Evolutionary conservation across 2,113 vertebrate genomes (phyloP), one percentile per base, ranked within the genome.

Genomic region (Accipiter cooperii): DNA sequence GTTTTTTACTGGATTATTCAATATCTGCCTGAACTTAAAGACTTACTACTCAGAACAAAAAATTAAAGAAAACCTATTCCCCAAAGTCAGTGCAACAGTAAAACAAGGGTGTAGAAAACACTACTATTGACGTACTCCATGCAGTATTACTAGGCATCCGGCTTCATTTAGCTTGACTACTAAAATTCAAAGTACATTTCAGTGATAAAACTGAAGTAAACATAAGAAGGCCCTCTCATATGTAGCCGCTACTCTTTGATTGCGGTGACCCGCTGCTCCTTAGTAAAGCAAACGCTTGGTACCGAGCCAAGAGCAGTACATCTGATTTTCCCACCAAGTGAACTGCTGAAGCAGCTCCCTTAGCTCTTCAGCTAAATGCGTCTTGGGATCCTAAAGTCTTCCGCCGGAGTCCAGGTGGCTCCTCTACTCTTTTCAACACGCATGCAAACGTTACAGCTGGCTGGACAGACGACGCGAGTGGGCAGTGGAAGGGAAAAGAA

Each of bases 321-420:
- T 95, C 55, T 78, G 88, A 95, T 90, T 96, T 95, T 97, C 95
- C 92, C 95, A 97, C 96, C 86, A 58, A 96, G 29, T 38, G 77
- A 94, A 85, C 77, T 74, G 78, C 65, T 86, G 84, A 89, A 97
- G 71, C 55, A 84, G 79, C 70, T 95, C 93, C 88, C 88, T 84
- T 10, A 81, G 89, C 77, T 92, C 66, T 84, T 87, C 80, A 47
- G 87, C 86, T 81, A 65, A 69, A 83, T 89, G 64, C 84, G 52
- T 49, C 80, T 55, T 52, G 80, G 93, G 83, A 95, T 69, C 36
- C 65, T 31, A 34, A 95, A 89, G 42, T 5, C 74, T 86, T 92
- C 88, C 40, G 26, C 76, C 12, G 12, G 76, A 70, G 40, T 25
- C 95, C 93, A 96, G 90, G 85, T 88, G 87, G 64, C 87, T 95